Evolutionary conservation across 2,797 vertebrate genomes (phyloP).

Genomic region (Girardinus metallicus): DNA sequence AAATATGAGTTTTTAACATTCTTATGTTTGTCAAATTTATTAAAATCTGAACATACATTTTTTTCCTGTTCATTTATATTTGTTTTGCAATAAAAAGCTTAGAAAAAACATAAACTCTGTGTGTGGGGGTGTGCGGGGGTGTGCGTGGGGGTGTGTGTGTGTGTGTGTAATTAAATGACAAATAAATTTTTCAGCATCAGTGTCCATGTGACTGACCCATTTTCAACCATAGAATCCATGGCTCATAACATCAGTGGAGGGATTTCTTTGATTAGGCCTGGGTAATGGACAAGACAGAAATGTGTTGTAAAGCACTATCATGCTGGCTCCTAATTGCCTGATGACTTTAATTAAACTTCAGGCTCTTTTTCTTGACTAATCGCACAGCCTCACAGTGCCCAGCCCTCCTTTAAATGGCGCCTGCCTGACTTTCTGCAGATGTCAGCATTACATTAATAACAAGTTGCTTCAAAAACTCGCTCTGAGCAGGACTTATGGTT

Average conservation of each 20-base stretch:
- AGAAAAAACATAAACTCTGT: neutral
- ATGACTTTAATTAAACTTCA: conserved; percentile 83
- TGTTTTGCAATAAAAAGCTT: neutral
- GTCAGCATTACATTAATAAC: conserved; percentile 71
- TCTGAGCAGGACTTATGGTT: conserved; percentile 52
- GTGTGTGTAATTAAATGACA: conserved; percentile 34
- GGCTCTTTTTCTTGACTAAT: conserved; percentile 78
- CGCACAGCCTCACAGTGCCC: conserved; percentile 53
- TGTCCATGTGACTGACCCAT: conserved; percentile 58
- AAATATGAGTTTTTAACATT: neutral
- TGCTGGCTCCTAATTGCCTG: conserved; percentile 73
- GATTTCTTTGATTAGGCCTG: conserved; percentile 72
- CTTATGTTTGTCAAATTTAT: neutral
- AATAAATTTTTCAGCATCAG: conserved; percentile 38
- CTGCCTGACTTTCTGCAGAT: conserved; percentile 60
- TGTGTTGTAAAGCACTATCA: conserved; percentile 74
- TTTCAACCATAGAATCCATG: conserved; percentile 58
- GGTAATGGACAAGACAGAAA: conserved; percentile 77
- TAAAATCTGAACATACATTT: neutral
- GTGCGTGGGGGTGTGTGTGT: neutral
- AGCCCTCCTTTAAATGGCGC: conserved; percentile 54
- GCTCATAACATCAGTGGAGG: conserved; percentile 68
- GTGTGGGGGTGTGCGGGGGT: neutral
- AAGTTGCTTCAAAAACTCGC: conserved; percentile 49
- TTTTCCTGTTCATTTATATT: neutral